Conservation (phyloP, 2,797 vertebrate species). For the Petrocephalus sullivani region DNA sequence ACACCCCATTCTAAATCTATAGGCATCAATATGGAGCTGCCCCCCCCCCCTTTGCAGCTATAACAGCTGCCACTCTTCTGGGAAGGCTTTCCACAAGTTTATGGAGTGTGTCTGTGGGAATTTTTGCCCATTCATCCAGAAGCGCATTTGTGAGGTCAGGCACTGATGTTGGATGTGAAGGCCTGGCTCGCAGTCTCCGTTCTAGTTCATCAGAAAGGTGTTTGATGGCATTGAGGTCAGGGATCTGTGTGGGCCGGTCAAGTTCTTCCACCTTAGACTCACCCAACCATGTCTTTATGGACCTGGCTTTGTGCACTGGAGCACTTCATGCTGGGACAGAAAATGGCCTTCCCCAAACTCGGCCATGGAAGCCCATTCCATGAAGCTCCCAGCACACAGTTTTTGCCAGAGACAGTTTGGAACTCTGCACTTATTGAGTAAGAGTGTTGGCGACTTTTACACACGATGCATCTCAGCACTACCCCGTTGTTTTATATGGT, state of each 20-base stretch:
- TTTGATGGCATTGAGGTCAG: too few relatives aligned
- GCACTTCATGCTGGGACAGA: not conserved
- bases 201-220: too few relatives aligned
- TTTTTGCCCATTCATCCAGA: too few relatives aligned
- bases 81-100: not conserved
- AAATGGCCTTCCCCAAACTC: not conserved
- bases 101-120: not conserved
- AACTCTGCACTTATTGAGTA: too few relatives aligned
- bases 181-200: too few relatives aligned
- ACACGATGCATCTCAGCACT: not conserved
- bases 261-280: not conserved
- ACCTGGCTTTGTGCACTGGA: not conserved
- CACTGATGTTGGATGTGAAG: too few relatives aligned
- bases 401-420: too few relatives aligned
- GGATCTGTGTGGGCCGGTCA: not conserved
- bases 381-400: not conserved
- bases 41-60: not conserved
- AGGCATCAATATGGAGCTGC: not conserved
- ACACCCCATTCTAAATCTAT: not conserved
- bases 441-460: not conserved
- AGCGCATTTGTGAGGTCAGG: too few relatives aligned
- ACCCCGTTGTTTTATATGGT: not conserved
- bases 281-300: not conserved
- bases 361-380: not conserved
- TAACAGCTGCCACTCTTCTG: not conserved